Base-by-base conservation (phyloP, 2,113 vertebrate species). In the Lagopus leucura region DNA sequence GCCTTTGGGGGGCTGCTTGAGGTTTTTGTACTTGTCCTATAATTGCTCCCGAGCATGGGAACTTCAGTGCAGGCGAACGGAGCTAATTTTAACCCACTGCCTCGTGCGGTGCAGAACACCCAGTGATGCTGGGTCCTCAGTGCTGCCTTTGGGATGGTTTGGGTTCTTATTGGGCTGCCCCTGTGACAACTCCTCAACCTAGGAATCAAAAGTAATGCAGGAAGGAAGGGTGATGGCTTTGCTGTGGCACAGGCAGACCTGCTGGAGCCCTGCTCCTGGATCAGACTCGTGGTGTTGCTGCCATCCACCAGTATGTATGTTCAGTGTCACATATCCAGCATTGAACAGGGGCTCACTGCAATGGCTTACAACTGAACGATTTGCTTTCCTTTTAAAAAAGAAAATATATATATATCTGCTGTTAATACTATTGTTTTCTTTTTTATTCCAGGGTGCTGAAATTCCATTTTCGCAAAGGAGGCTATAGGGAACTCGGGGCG, bases 11-110 rank as follows among this genome's bases (percentile, higher is more conserved):
- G 64, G 85, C 0, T 7, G 52, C 83, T 78, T 79, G 83, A 70
- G 94, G 94, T 93, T 76, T 75, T 79, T 7, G 32, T 75, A 64
- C 89, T 86, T 89, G 91, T 94, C 93, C 65, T 45, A 42, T 88
- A 66, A 80, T 93, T 90, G 96, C 88, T 93, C 82, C 88, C 67
- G 74, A 91, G 72, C 85, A 80, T 1, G 38, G 89, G 94, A 95
- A 81, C 94, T 96, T 94, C 95, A 90, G 36, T 77, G 90, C 84
- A 88, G 84, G 82, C 3, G 43, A 94, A 83, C 2, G 45, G 64
- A 90, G 91, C 93, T 95, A 82, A 89, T 88, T 96, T 94, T 94
- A 93, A 86, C 88, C 0, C 21, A 7, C 58, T 11, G 73, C 92
- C 80, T 88, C 13, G 11, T 2, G 83, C 88, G 93, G 88, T 82